Conservation (phyloP, 2,888 invertebrate species). For the Falcaria lacertinaria region DNA sequence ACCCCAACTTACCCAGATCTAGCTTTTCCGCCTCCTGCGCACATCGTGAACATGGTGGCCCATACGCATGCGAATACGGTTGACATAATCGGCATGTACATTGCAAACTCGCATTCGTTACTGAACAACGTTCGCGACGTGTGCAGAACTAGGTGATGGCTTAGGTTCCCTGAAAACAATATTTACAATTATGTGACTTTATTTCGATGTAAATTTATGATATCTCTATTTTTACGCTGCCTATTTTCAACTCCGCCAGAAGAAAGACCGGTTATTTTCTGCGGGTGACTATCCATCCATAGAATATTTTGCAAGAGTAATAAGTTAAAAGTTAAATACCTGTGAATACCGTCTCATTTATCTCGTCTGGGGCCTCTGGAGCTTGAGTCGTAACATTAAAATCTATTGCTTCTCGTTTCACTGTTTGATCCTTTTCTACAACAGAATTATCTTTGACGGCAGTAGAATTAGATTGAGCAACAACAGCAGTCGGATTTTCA, state of each 20-base stretch:
- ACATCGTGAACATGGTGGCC: conserved; percentile 67
- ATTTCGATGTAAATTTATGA: too few species aligned
- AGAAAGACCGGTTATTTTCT: too few species aligned
- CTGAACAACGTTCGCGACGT: conserved; percentile 48
- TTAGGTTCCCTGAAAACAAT: conserved; percentile 43
- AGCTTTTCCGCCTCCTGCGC: conserved; percentile 58
- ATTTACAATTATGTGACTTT: conserved; percentile 5
- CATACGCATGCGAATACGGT: conserved; percentile 59
- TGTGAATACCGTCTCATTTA: conserved; percentile 27
- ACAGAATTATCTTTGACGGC: conserved; percentile 14
- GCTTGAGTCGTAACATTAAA: conserved; percentile 9
- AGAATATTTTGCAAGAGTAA: too few species aligned
- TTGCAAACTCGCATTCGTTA: conserved; percentile 54
- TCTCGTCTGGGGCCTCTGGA: conserved; percentile 13
- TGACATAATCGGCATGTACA: conserved; percentile 68
- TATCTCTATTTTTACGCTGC: too few species aligned
- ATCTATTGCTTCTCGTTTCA: conserved; percentile 29
- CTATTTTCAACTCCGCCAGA: too few species aligned
- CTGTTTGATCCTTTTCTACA: conserved; percentile 18
- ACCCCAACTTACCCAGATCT: conserved; percentile 63
- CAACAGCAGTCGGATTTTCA: conserved; percentile 20
- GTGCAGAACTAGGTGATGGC: conserved; percentile 49
- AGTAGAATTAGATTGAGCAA: conserved; percentile 28
- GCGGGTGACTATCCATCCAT: too few species aligned
- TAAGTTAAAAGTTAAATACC: conserved; percentile 34